Conservation (phyloP, 2,797 vertebrate species). For the Pogoniulus pusillus region DNA sequence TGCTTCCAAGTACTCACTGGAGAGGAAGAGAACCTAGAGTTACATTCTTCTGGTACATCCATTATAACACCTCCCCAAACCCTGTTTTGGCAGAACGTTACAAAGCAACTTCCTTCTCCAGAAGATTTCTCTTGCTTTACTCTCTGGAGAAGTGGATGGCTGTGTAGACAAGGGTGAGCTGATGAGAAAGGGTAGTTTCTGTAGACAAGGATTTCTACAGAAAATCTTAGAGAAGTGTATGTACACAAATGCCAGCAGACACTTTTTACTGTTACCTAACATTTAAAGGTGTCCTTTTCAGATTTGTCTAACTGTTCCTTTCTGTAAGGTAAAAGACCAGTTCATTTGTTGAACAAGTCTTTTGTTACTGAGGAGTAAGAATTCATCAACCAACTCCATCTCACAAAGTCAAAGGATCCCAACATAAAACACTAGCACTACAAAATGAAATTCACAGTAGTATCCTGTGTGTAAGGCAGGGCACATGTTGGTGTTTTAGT, state of each 20-base stretch:
- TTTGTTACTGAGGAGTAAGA: background rate
- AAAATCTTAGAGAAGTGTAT: background rate
- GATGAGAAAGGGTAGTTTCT: background rate
- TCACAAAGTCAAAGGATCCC: background rate
- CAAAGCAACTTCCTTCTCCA: background rate
- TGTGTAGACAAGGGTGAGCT: background rate
- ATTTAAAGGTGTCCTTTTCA: background rate
- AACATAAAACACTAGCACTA: fast-evolving
- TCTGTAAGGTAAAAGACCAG: background rate
- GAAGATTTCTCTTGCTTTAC: background rate
- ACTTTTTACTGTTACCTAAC: background rate
- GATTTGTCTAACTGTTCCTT: background rate
- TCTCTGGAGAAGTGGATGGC: background rate
- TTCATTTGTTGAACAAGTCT: background rate
- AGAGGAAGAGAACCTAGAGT: background rate
- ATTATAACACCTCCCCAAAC: too few species aligned
- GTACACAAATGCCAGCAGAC: background rate
- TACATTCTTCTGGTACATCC: background rate
- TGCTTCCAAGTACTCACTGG: conserved; percentile 87
- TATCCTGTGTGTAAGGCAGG: background rate
- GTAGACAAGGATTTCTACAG: background rate
- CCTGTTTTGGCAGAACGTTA: background rate
- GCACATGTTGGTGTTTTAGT: fast-evolving
- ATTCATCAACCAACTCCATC: background rate
- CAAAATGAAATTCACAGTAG: background rate